Evolutionary conservation across 2,113 vertebrate genomes (phyloP).

Genomic region (Cervus canadensis): DNA sequence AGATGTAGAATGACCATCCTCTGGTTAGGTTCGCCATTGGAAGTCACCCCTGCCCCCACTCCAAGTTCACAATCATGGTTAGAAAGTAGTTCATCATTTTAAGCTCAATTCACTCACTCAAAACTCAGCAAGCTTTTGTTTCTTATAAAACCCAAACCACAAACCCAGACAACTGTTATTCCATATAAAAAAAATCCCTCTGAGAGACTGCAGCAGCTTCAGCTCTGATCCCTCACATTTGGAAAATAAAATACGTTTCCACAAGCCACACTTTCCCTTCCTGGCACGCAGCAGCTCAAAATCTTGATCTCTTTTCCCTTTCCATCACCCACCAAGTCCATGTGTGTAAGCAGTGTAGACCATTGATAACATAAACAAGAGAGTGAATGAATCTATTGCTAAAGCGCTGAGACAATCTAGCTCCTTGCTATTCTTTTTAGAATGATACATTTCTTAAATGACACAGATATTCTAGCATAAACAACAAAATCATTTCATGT

Average conservation of each 20-base stretch:
- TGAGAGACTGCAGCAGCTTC: neutral
- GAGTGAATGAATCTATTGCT: neutral
- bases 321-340: neutral
- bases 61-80: neutral
- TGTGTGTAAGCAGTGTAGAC: neutral
- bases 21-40: neutral
- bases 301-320: neutral
- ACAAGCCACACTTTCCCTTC: neutral
- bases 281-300: neutral
- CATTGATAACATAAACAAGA: neutral
- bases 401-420: neutral
- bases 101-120: conserved; percentile 11
- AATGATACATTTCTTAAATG: conserved; percentile 20
- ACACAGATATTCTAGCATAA: neutral
- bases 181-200: neutral
- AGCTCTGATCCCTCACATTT: conserved; percentile 11
- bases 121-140: conserved; percentile 20
- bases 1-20: neutral
- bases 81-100: neutral
- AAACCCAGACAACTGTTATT: conserved; percentile 44
- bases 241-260: conserved; percentile 52
- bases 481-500: neutral
- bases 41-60: neutral
- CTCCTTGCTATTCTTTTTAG: neutral
- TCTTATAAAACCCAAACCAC: conserved; percentile 30